phyloP scores from a whole-genome alignment of 2,113 vertebrate genomes.

The Strix aluco region DNA sequence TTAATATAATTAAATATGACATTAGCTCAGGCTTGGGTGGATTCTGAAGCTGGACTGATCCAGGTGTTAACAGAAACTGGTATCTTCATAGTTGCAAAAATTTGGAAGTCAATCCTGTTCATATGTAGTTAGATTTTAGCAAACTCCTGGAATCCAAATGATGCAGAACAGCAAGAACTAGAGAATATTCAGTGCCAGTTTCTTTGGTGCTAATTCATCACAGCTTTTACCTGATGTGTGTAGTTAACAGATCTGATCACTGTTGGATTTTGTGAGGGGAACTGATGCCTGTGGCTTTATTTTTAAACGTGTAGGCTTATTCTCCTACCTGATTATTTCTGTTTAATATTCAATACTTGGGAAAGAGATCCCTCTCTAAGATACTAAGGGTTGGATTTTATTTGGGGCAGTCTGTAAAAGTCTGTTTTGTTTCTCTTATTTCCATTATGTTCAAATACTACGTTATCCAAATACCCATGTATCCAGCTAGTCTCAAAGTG shows the following conservation, averaged over 20 bases:
- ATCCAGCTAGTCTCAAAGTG: background rate
- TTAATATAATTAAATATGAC: slow-evolving; percentile 52
- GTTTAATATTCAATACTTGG: background rate
- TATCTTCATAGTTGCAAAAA: background rate
- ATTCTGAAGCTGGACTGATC: slow-evolving; percentile 10
- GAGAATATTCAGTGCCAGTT: background rate
- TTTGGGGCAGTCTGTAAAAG: background rate
- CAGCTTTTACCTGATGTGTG: background rate
- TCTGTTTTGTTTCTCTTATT: background rate
- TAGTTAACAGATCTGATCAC: background rate
- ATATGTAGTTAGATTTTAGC: background rate
- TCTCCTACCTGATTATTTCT: background rate
- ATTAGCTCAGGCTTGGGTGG: slow-evolving; percentile 38
- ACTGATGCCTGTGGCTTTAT: background rate
- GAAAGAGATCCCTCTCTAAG: background rate
- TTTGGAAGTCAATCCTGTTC: background rate
- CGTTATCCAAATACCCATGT: background rate
- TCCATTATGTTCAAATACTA: background rate
- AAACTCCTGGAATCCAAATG: background rate
- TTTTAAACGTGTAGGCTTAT: background rate
- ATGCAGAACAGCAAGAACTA: background rate
- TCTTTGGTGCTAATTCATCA: background rate
- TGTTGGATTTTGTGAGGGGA: background rate
- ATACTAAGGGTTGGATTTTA: background rate
- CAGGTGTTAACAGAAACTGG: slow-evolving; percentile 35